These are phyloP conservation scores for Lycophotia porphyrea DNA, from an alignment of 2,888 invertebrate genomes.

Conservation along the genomic window DNA sequence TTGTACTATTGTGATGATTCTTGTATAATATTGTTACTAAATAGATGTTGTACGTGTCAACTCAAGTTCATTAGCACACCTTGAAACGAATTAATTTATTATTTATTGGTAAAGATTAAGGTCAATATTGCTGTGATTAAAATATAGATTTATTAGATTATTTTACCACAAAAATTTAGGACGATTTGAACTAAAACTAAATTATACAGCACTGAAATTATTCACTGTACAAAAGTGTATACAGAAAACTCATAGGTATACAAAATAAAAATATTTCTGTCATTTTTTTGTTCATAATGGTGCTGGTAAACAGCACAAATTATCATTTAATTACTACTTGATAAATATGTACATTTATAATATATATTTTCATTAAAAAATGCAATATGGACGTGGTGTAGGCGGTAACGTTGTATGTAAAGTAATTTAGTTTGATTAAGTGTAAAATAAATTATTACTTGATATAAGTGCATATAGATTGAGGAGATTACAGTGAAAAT, in stretches of 20 bases:
- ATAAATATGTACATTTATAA: constrained; percentile 74
- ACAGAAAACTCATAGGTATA: constrained; percentile 56
- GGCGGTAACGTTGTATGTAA: constrained; percentile 81
- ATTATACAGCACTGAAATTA: constrained; percentile 52
- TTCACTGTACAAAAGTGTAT: constrained; percentile 71
- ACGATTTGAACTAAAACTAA: constrained; percentile 41
- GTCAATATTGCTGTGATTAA: constrained; percentile 86
- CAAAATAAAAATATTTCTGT: constrained; percentile 46
- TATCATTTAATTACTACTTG: constrained; percentile 66
- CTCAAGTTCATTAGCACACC: constrained; percentile 73
- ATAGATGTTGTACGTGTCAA: constrained; percentile 81
- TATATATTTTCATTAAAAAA: constrained; percentile 84
- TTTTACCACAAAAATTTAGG: constrained; percentile 71
- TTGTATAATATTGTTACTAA: constrained; percentile 81
- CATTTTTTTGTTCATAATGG: constrained; percentile 60
- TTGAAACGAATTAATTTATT: constrained; percentile 84
- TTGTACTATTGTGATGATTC: constrained; percentile 77
- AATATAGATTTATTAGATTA: constrained; percentile 80
- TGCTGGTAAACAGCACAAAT: constrained; percentile 77
- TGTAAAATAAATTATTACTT: constrained; percentile 89
- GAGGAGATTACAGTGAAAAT: constrained; percentile 89
- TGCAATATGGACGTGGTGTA: constrained; percentile 86
- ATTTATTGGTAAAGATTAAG: constrained; percentile 80
- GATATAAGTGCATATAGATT: constrained; percentile 87
- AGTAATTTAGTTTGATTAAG: constrained; percentile 82